Percentiles rank a stretch among this genome's conserved stretches.
phyloP scores from a whole-genome alignment of 2,888 invertebrate species.

The Alsophila aescularia region DNA sequence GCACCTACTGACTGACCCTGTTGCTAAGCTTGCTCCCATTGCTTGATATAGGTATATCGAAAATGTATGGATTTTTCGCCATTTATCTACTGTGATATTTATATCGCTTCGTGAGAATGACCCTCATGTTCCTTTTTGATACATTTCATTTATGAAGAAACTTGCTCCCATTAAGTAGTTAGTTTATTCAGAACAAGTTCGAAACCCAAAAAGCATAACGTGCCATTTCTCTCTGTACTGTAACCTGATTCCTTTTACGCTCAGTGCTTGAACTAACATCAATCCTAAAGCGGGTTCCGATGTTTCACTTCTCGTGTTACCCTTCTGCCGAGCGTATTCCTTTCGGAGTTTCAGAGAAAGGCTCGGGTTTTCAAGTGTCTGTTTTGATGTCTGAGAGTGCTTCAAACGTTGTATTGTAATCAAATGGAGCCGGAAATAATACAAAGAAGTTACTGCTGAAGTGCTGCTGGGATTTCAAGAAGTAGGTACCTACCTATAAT shows the following conservation, averaged over 20 bases:
- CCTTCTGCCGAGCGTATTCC: constrained; percentile 9
- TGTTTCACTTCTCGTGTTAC: constrained; percentile 35
- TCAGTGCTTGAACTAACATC: constrained; percentile 28
- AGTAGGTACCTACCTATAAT: too few species aligned
- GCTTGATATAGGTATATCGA: too few species aligned
- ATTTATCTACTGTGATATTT: too few species aligned
- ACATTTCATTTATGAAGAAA: too few species aligned
- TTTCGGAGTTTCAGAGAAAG: constrained; percentile 27
- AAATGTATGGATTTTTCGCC: too few species aligned
- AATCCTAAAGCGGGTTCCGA: constrained; percentile 31
- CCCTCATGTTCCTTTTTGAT: too few species aligned
- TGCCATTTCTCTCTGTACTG: constrained; percentile 9
- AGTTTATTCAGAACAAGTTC: constrained; percentile 12
- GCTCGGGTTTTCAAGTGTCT: constrained; percentile 21
- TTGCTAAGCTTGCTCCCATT: too few species aligned
- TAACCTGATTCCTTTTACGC: constrained; percentile 32
- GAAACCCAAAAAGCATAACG: constrained; percentile 13
- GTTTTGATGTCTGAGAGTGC: constrained; percentile 8
- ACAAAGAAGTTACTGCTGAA: constrained; percentile 1
- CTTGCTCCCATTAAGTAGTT: too few species aligned
- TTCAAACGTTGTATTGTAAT: constrained; percentile 17
- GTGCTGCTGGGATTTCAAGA: not conserved
- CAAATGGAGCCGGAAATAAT: constrained; percentile 13
- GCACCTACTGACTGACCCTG: too few species aligned
- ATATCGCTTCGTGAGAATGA: too few species aligned